Conservation (phyloP, 2,113 vertebrate genomes). For the Loxodonta africana region DNA sequence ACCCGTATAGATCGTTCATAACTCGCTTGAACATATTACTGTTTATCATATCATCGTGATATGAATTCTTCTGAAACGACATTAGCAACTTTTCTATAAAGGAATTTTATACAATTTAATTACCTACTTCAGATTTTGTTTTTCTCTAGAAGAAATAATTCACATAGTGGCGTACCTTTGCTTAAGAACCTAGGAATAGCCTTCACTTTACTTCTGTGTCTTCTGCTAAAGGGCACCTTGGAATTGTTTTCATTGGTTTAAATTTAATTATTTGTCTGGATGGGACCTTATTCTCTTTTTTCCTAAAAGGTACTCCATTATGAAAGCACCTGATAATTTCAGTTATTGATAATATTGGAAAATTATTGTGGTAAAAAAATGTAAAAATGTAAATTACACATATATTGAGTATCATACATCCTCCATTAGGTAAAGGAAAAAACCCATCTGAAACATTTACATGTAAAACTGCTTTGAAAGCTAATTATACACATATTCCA, state of each 20-base stretch:
- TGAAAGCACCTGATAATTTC: slow-evolving; percentile 51
- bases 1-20: slow-evolving; percentile 8
- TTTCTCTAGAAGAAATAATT: slow-evolving; percentile 55
- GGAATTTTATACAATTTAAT: slow-evolving; percentile 57
- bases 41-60: slow-evolving; percentile 17
- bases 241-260: slow-evolving; percentile 30
- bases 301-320: neutral
- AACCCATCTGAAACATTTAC: neutral
- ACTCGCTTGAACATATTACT: slow-evolving; percentile 31
- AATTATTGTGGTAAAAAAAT: slow-evolving; percentile 26
- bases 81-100: slow-evolving; percentile 53
- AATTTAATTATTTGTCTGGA: slow-evolving; percentile 49
- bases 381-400: slow-evolving; percentile 34
- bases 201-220: slow-evolving; percentile 47
- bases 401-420: neutral
- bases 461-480: slow-evolving; percentile 38
- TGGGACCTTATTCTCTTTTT: neutral
- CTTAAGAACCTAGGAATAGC: slow-evolving; percentile 32
- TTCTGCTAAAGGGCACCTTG: slow-evolving; percentile 17
- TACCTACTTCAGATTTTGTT: slow-evolving; percentile 60
- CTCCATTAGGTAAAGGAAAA: neutral
- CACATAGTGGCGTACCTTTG: neutral
- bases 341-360: slow-evolving; percentile 43
- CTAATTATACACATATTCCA: slow-evolving; percentile 21
- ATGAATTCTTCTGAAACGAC: slow-evolving; percentile 52